Evolutionary conservation across 2,113 vertebrate species (phyloP).

Genomic region (Callospermophilus lateralis): DNA sequence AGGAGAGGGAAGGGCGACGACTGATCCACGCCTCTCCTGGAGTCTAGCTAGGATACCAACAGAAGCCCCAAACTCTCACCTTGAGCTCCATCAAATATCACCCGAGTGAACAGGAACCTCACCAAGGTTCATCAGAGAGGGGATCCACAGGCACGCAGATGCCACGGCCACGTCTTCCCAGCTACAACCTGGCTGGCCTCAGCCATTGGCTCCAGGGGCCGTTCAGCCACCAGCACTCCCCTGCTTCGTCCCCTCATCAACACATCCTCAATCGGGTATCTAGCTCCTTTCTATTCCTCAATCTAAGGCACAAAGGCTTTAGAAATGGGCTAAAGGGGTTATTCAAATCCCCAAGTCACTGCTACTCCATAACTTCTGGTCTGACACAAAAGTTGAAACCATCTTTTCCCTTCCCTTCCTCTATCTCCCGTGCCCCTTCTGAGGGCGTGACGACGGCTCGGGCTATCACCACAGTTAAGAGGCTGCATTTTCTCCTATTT

Average conservation of each 20-base stretch:
- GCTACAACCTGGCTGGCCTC: not conserved
- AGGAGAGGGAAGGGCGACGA: accelerated
- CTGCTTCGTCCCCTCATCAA: constrained; percentile 30
- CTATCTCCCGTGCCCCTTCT: constrained; percentile 54
- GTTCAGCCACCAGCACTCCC: not conserved
- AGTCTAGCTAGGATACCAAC: too few relatives aligned
- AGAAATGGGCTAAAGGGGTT: constrained; percentile 57
- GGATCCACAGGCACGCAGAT: not conserved
- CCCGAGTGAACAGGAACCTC: not conserved
- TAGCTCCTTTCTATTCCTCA: constrained; percentile 74
- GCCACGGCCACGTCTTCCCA: not conserved
- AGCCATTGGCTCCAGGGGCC: not conserved
- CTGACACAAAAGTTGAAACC: constrained; percentile 75
- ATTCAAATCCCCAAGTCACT: constrained; percentile 71
- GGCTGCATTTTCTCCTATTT: constrained; percentile 53
- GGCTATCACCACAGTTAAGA: constrained; percentile 69
- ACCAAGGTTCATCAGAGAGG: not conserved
- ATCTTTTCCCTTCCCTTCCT: constrained; percentile 51
- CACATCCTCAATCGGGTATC: constrained; percentile 64
- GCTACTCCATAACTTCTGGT: constrained; percentile 66
- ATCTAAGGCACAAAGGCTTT: constrained; percentile 65
- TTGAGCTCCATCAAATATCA: not conserved
- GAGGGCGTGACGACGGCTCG: not conserved
- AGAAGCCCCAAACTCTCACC: not conserved
- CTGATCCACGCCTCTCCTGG: too few relatives aligned